phyloP scores from a whole-genome alignment of 2,888 invertebrate species.

The Cheilosia variabilis region DNA sequence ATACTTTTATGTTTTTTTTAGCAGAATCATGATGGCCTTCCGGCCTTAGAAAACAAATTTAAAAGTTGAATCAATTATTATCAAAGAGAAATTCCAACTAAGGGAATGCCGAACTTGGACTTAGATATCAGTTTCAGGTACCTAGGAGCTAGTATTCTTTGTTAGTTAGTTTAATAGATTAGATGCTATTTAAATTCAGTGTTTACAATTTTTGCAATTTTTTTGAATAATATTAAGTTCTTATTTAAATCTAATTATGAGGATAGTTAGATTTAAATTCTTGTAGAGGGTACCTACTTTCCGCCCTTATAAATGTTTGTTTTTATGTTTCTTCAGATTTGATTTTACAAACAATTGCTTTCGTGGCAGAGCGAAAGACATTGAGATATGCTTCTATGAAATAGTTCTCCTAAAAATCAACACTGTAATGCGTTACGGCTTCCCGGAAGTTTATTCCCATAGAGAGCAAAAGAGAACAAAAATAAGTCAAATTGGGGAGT shows the following conservation, averaged over 20 bases:
- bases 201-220: no score
- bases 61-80: not conserved
- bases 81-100: not conserved
- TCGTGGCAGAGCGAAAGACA: not conserved
- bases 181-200: no score
- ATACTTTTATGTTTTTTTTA: not conserved
- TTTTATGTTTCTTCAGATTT: not conserved
- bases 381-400: slow-evolving; percentile 11
- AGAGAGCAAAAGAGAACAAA: slow-evolving; percentile 6
- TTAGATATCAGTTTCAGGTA: not conserved
- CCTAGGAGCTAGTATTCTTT: not conserved
- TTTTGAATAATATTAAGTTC: no score
- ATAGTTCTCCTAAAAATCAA: not conserved
- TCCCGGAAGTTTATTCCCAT: slow-evolving; percentile 28
- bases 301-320: not conserved
- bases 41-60: not conserved
- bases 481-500: slow-evolving; percentile 20
- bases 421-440: slow-evolving; percentile 4
- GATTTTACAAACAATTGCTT: not conserved
- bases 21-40: not conserved
- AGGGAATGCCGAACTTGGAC: not conserved
- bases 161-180: no score
- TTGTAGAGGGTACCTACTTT: not conserved
- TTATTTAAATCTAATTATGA: no score
- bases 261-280: no score